Evolutionary conservation across 2,888 invertebrate species (phyloP).

Genomic region (Mamestra brassicae): DNA sequence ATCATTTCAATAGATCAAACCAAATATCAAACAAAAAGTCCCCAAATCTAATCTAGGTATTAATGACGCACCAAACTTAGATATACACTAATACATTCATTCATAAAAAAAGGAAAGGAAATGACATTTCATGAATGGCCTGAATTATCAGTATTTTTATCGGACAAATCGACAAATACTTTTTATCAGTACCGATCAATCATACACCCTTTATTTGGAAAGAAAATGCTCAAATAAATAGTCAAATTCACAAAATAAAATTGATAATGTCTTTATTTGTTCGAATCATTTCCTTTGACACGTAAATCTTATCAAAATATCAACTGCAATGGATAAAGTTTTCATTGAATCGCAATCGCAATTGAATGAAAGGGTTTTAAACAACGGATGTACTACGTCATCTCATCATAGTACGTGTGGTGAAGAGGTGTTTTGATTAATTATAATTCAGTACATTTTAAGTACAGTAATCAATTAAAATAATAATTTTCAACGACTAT

Average conservation of each 20-base stretch:
- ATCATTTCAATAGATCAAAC: too few species aligned
- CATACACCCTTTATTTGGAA: background rate
- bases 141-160: slow-evolving; percentile 36
- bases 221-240: background rate
- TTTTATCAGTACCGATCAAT: background rate
- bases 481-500: background rate
- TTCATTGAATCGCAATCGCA: background rate
- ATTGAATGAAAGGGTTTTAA: background rate
- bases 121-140: slow-evolving; percentile 46
- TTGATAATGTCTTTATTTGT: slow-evolving; percentile 4
- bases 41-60: background rate
- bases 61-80: slow-evolving; percentile 5
- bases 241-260: background rate
- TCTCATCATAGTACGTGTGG: background rate
- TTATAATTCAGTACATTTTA: background rate
- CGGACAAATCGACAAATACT: slow-evolving; percentile 16
- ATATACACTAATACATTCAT: background rate
- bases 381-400: background rate
- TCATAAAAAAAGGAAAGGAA: slow-evolving; percentile 16
- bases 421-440: background rate
- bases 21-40: background rate
- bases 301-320: slow-evolving; percentile 1
- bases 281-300: background rate
- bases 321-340: background rate
- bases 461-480: background rate